Evolutionary conservation across 1,140 invertebrate species (phyloP).

Genomic region (Myzus persicae): DNA sequence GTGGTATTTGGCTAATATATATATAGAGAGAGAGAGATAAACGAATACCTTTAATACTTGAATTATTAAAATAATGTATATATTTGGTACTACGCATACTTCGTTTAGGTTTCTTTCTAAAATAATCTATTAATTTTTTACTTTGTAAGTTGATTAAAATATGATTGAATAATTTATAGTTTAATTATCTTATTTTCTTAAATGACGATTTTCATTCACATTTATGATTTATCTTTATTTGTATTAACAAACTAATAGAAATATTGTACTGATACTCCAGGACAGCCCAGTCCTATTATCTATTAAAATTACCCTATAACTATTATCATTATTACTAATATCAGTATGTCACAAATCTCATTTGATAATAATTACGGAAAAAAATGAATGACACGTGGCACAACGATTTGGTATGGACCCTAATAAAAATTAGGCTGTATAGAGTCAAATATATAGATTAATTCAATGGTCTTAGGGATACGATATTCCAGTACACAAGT

Average conservation of each 20-base stretch:
- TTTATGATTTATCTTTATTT: not conserved
- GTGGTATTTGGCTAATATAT: no score
- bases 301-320: not conserved
- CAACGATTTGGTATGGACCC: not conserved
- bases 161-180: not conserved
- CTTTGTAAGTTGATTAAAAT: not conserved
- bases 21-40: no score
- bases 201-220: not conserved
- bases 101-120: not conserved
- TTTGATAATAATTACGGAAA: not conserved
- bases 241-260: not conserved
- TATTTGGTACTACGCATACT: not conserved
- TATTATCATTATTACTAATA: no score
- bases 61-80: not conserved
- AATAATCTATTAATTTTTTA: not conserved
- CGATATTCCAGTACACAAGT: not conserved
- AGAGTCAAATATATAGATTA: not conserved
- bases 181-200: slow-evolving; percentile 2
- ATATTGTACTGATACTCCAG: not conserved
- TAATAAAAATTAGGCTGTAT: not conserved
- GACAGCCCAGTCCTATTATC: not conserved
- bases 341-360: not conserved
- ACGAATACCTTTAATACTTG: no score
- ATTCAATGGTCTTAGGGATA: not conserved
- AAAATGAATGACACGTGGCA: not conserved